Base-by-base conservation (phyloP, 2,888 invertebrate genomes). In the Dichetophora obliterata region DNA sequence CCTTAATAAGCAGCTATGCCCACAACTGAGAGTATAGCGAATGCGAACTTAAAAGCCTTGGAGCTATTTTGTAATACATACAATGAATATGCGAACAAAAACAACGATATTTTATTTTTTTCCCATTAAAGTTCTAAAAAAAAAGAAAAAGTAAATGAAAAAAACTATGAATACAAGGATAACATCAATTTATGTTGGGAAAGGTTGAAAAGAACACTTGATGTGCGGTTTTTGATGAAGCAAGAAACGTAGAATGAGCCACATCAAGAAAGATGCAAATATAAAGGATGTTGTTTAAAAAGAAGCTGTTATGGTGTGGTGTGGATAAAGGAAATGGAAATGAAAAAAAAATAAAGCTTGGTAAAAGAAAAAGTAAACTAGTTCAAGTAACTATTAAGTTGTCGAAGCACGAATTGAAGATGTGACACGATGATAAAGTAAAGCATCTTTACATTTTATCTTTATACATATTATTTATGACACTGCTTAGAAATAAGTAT, bases 331-430 rank as follows among this genome's bases (percentile, higher is more conserved):
- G 6, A 27, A 54, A 52, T n/a, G 70, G 50, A 70, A 19, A 43
- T 43, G 43, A 43, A 11, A 43, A 11, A 43, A 11, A 43, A 43
- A 11, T 43, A 43, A 43, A 14, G 43, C 43, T 43, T 5, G 1
- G 37, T 4, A 11, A 14, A 43, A 43, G 9, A 11, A 27, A 59
- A 48, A 61, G 3, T 3, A 43, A 73, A 63, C 54, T 73, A 73
- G 72, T 73, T 73, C 61, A 73, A 63, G 72, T 73, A 61, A 73
- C 61, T 72, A 72, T 61, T 59, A 59, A 59, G 22, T 22, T 48
- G 70, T 34, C n/a, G 69, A 48, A 52, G 34, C 19, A 54, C 34
- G 16, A 22, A 52, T 52, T 37, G 19, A 57, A 34, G 54, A 19
- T 52, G 34, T 54, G 34, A 34, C 34, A 34, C 37, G 22, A 5